Conservation (phyloP, 2,888 invertebrate species). For the Stenichneumon culpator region DNA sequence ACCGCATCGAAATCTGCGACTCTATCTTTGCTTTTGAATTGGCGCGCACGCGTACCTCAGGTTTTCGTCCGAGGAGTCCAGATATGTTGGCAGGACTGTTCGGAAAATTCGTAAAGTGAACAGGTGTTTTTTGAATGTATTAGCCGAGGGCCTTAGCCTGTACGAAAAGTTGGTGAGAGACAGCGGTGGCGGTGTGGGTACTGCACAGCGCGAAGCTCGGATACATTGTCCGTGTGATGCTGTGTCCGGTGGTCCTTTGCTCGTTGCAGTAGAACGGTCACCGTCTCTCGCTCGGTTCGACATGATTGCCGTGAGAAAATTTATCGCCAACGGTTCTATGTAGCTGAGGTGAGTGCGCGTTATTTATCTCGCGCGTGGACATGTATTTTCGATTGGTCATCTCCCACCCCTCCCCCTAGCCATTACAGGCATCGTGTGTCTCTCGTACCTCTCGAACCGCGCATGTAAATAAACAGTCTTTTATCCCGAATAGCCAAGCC, state of each 20-base stretch:
- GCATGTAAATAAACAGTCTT: slow-evolving; percentile 63
- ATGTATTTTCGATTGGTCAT: slow-evolving; percentile 38
- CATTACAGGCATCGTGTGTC: neutral
- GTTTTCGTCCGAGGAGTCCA: slow-evolving; percentile 2
- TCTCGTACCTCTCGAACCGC: slow-evolving; percentile 13
- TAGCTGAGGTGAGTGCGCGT: slow-evolving; percentile 64
- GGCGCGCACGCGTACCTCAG: slow-evolving; percentile 59
- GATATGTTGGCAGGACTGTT: slow-evolving; percentile 86
- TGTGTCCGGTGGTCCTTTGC: slow-evolving; percentile 17
- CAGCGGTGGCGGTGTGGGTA: neutral
- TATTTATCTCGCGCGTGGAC: slow-evolving; percentile 60
- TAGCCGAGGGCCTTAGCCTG: slow-evolving; percentile 77
- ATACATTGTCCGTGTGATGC: slow-evolving; percentile 37
- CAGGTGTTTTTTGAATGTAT: slow-evolving; percentile 92
- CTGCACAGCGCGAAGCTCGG: slow-evolving; percentile 30
- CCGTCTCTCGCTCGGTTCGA: neutral
- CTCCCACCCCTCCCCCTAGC: neutral
- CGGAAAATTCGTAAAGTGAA: slow-evolving; percentile 91
- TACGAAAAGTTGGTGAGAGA: slow-evolving; percentile 16
- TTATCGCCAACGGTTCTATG: slow-evolving; percentile 45
- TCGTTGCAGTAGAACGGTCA: neutral
- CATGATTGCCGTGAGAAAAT: slow-evolving; percentile 66
- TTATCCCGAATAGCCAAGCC: neutral
- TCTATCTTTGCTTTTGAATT: slow-evolving; percentile 45
- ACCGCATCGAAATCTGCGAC: neutral